A percentile compares a stretch with the other conserved stretches of the same genome.
phyloP scores from a whole-genome alignment of 2,113 vertebrate species.

The Dicrurus megarhynchus region DNA sequence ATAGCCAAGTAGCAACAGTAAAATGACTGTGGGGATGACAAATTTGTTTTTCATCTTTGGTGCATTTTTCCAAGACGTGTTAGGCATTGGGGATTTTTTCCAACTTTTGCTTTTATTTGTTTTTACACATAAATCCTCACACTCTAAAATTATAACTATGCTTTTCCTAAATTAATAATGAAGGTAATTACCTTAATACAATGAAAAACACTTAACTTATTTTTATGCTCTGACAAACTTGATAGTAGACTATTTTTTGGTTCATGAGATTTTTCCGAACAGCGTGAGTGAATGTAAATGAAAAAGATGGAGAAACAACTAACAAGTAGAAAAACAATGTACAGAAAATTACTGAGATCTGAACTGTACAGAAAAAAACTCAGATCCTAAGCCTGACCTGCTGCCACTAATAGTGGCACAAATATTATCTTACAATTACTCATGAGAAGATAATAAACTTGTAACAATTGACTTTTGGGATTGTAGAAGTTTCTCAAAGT shows the following conservation, averaged over 20 bases:
- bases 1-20: neutral
- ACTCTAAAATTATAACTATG: neutral
- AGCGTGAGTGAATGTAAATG: accelerated
- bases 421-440: neutral
- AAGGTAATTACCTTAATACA: neutral
- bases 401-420: neutral
- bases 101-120: neutral
- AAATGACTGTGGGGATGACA: neutral
- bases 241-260: neutral
- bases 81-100: neutral
- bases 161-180: neutral
- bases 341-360: neutral
- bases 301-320: neutral
- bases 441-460: neutral
- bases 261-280: neutral
- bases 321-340: neutral
- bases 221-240: neutral
- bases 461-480: neutral
- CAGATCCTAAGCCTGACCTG: neutral
- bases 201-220: neutral
- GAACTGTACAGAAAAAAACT: neutral
- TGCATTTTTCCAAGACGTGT: neutral
- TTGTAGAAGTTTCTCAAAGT: neutral
- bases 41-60: neutral
- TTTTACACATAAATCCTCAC: neutral